These are phyloP conservation scores for Hormaphis cornu DNA, from an alignment of 1,140 invertebrate species.

Conservation along the genomic window DNA sequence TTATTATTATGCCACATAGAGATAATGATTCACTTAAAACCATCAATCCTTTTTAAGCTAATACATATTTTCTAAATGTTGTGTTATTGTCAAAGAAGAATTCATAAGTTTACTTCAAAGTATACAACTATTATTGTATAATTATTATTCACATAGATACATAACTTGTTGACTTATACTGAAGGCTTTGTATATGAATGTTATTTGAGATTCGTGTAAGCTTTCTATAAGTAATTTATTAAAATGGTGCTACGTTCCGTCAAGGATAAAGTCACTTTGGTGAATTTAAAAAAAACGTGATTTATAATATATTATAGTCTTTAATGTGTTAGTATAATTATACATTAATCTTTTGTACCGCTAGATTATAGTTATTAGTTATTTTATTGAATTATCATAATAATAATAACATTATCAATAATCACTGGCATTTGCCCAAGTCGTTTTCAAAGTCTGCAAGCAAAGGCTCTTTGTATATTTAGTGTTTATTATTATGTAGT, in stretches of 20 bases:
- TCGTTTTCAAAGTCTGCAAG: not conserved
- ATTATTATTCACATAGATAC: not conserved
- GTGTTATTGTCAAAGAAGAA: no score
- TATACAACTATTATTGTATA: no score
- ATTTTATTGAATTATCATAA: not conserved
- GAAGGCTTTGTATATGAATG: conserved; percentile 4
- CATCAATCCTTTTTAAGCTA: no score
- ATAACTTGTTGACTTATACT: not conserved
- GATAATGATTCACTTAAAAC: no score
- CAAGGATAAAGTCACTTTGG: conserved; percentile 15
- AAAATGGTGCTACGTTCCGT: conserved; percentile 27
- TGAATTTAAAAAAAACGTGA: conserved; percentile 28
- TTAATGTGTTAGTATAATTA: conserved; percentile 7
- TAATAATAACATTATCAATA: not conserved
- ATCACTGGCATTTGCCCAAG: not conserved
- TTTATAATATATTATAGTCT: conserved; percentile 21
- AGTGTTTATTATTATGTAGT: not conserved
- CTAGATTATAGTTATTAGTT: conserved; percentile 1
- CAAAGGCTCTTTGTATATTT: not conserved
- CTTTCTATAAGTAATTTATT: not conserved
- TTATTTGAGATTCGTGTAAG: conserved; percentile 13
- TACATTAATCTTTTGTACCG: conserved; percentile 8
- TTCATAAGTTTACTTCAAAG: not conserved
- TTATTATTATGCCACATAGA: no score
- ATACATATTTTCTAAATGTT: no score